phyloP scores from a whole-genome alignment of 2,113 vertebrate genomes.

The Zingel zingel region DNA sequence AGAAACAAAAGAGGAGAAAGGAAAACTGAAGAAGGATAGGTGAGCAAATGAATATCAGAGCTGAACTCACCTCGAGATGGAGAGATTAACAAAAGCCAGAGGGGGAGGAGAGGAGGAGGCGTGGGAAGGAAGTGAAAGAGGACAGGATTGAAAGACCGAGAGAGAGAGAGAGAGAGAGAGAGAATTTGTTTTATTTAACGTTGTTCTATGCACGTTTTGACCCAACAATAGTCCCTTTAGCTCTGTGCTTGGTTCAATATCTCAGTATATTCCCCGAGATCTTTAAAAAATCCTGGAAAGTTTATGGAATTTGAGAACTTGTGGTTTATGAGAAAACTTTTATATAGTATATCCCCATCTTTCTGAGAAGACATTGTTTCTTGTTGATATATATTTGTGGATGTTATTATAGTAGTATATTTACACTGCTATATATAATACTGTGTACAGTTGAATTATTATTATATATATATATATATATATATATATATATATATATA shows the following conservation, averaged over 20 bases:
- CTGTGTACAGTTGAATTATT: background rate
- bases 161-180: background rate
- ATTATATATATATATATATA: no score
- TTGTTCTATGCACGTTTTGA: background rate
- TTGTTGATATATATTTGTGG: no score
- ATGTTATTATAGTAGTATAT: no score
- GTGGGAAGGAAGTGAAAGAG: constrained; percentile 19
- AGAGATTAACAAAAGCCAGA: constrained; percentile 20
- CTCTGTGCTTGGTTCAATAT: no score
- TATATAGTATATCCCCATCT: no score
- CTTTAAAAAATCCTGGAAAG: no score
- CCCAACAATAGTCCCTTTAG: background rate
- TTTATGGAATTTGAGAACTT: no score
- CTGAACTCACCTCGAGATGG: constrained; percentile 40
- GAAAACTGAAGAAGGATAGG: background rate
- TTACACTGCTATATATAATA: no score
- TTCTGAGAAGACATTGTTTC: no score
- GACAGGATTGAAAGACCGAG: background rate
- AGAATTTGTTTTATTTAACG: background rate
- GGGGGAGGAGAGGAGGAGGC: background rate
- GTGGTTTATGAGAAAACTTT: no score
- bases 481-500: no score
- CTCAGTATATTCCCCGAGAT: background rate
- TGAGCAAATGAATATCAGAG: constrained; percentile 24
- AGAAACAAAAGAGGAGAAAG: background rate